Percentiles rank a stretch among this genome's conserved stretches.
Conservation (phyloP, 1,140 invertebrate genomes). For the Heliconius himera region DNA sequence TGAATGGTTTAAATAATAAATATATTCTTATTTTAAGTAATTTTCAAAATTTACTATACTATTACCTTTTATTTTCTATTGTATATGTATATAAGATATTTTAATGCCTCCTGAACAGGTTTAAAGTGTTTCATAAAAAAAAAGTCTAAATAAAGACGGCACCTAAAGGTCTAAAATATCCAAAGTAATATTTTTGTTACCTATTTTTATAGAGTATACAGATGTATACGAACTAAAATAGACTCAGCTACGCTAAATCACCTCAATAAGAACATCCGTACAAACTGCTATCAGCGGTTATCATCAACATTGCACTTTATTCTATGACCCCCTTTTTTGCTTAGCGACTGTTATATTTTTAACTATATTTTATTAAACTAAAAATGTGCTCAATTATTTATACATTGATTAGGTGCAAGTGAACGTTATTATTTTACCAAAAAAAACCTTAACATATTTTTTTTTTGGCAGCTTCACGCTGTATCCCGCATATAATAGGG, state of each 20-base stretch:
- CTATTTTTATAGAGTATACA: background rate
- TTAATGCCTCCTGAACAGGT: background rate
- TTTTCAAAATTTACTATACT: background rate
- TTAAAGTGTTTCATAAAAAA: background rate
- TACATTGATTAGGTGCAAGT: no score
- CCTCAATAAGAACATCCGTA: constrained; percentile 32
- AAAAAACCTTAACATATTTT: no score
- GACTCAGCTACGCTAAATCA: constrained; percentile 11
- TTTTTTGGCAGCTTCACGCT: no score
- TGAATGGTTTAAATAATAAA: background rate
- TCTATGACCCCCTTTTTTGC: constrained; percentile 19
- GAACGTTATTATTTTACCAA: no score
- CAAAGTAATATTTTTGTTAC: background rate
- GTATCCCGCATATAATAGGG: no score
- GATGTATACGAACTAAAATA: constrained; percentile 17
- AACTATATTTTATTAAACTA: background rate
- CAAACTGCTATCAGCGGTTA: constrained; percentile 21
- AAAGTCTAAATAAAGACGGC: background rate
- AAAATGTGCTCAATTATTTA: background rate
- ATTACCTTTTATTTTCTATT: background rate
- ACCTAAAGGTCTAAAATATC: background rate
- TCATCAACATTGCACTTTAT: constrained; percentile 24
- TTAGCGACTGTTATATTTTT: constrained; percentile 4
- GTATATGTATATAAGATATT: background rate
- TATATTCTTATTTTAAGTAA: background rate